Evolutionary conservation across 1,140 invertebrate species (phyloP).

Genomic region (Matsumurasca onukii): DNA sequence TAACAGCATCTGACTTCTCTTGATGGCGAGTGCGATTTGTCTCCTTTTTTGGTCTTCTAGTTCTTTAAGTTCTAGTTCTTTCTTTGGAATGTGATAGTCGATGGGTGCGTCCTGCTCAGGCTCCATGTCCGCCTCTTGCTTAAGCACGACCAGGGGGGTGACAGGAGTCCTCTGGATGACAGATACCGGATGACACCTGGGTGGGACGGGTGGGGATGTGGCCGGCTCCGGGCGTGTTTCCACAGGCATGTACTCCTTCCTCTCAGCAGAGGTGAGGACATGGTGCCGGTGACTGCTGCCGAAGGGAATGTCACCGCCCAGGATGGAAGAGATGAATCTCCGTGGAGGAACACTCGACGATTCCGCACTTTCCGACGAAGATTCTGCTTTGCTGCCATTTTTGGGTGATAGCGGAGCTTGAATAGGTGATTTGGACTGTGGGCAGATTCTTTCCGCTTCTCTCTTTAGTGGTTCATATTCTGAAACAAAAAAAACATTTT

Average conservation of each 20-base stretch:
- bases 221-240: constrained; percentile 53
- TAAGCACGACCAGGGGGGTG: constrained; percentile 43
- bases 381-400: constrained; percentile 6
- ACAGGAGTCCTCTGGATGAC: constrained; percentile 78
- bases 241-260: constrained; percentile 73
- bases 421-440: constrained; percentile 11
- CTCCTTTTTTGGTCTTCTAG: constrained; percentile 50
- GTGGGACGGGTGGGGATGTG: constrained; percentile 32
- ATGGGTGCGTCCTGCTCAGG: constrained; percentile 79
- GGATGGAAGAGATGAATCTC: constrained; percentile 73
- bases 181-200: constrained; percentile 52
- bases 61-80: constrained; percentile 52
- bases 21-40: constrained; percentile 46
- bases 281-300: constrained; percentile 63
- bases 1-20: constrained; percentile 37
- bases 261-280: constrained; percentile 72
- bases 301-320: constrained; percentile 73
- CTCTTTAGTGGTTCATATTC: constrained; percentile 8
- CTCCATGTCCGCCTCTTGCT: constrained; percentile 47
- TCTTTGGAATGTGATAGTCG: constrained; percentile 83
- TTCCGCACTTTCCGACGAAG: neutral
- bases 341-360: constrained; percentile 50
- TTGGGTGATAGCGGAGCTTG: neutral
- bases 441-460: constrained; percentile 22
- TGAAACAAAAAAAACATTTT: constrained; percentile 10